phyloP scores from a whole-genome alignment of 2,113 vertebrate genomes.

The Peucedramus taeniatus region DNA sequence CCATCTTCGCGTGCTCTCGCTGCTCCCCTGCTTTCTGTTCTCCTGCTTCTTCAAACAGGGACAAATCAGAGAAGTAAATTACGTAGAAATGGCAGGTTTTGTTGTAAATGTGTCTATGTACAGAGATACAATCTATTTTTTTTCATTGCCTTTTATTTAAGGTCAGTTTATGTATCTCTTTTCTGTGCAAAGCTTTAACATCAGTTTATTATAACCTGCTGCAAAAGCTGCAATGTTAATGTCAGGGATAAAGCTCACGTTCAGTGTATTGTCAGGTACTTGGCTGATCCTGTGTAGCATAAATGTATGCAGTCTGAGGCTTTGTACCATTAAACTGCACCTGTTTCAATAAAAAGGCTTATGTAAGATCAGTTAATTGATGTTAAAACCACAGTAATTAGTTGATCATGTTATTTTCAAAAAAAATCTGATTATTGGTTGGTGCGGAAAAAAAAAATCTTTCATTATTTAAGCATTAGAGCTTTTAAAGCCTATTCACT shows the following conservation, averaged over 20 bases:
- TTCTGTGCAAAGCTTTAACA: background rate
- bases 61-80: background rate
- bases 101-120: background rate
- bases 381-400: background rate
- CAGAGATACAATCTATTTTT: background rate
- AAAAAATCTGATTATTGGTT: background rate
- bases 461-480: slow-evolving; percentile 49
- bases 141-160: background rate
- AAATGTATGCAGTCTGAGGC: background rate
- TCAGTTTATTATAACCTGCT: background rate
- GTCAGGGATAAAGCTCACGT: background rate
- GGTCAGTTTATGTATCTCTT: background rate
- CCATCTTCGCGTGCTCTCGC: background rate
- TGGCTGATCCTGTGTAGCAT: background rate
- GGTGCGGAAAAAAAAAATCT: background rate
- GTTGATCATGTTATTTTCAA: background rate
- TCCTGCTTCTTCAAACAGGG: background rate
- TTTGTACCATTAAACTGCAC: background rate
- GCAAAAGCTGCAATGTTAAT: background rate
- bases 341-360: background rate
- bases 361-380: background rate
- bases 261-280: background rate
- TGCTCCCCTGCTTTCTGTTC: background rate
- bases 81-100: background rate
- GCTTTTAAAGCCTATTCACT: slow-evolving; percentile 64